A percentile compares a stretch with the other conserved stretches of the same genome.
phyloP scores from a whole-genome alignment of 2,888 invertebrate species.

The Elgonia sp. region DNA sequence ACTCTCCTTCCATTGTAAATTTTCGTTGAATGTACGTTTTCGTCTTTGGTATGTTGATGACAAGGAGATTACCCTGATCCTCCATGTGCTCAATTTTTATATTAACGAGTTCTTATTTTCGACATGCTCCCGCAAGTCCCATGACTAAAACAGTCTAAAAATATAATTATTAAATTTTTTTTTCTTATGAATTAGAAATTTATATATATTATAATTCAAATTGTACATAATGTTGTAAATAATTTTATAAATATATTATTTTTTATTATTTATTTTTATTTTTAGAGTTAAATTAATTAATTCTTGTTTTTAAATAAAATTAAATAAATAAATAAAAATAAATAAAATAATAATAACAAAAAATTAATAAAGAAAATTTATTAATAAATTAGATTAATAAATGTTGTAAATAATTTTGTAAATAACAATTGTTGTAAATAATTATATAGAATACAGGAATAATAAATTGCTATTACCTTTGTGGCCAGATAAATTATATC shows the following conservation, averaged over 20 bases:
- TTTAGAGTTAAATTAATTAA: background rate
- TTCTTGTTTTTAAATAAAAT: too few species aligned
- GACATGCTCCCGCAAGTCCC: background rate
- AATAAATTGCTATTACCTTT: background rate
- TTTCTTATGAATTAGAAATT: background rate
- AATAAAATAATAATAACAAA: too few species aligned
- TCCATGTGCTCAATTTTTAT: constrained; percentile 41
- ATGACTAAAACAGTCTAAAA: constrained; percentile 32
- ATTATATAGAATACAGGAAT: background rate
- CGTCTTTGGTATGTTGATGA: constrained; percentile 36
- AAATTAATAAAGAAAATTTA: too few species aligned
- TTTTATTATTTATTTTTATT: background rate
- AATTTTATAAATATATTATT: background rate
- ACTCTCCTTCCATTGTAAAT: constrained; percentile 43
- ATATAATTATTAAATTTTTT: background rate
- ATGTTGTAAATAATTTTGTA: constrained; percentile 4
- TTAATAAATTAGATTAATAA: too few species aligned
- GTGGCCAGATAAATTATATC: background rate
- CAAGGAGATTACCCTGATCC: constrained; percentile 33
- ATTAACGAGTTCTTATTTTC: constrained; percentile 39
- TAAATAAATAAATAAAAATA: too few species aligned
- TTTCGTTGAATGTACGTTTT: constrained; percentile 37
- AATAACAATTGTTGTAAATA: constrained; percentile 57
- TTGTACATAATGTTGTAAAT: background rate
- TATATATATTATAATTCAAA: background rate